These are phyloP conservation scores for Conger conger DNA, from an alignment of 2,113 vertebrate genomes.

Conservation along the genomic window DNA sequence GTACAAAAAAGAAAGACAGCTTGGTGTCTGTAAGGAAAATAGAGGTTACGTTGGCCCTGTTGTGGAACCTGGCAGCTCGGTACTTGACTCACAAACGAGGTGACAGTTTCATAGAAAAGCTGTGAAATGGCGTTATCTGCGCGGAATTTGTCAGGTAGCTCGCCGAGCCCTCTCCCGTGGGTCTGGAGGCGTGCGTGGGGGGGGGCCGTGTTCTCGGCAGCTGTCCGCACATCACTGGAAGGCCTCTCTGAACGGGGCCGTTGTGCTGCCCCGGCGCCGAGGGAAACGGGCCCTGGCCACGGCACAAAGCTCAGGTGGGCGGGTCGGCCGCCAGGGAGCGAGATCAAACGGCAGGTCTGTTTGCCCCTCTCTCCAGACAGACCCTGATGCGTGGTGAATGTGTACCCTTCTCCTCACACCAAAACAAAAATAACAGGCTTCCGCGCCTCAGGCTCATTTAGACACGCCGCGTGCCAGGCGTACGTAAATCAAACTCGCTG, in stretches of 20 bases:
- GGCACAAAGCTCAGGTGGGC: constrained; percentile 38
- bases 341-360: constrained; percentile 44
- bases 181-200: neutral
- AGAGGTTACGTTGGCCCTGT: neutral
- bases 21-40: neutral
- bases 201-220: neutral
- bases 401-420: constrained; percentile 29
- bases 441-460: constrained; percentile 31
- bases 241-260: constrained; percentile 52
- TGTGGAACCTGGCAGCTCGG: neutral
- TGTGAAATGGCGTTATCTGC: constrained; percentile 37
- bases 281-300: constrained; percentile 34
- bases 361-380: constrained; percentile 27
- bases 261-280: constrained; percentile 44
- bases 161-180: constrained; percentile 24
- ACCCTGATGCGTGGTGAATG: constrained; percentile 34
- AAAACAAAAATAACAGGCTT: neutral
- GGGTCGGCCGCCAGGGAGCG: neutral
- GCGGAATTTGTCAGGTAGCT: constrained; percentile 36
- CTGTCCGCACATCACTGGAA: constrained; percentile 37
- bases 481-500: neutral
- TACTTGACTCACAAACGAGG: neutral
- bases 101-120: constrained; percentile 37
- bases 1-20: neutral
- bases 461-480: neutral